Percentiles rank a stretch among this genome's conserved stretches.
Evolutionary conservation across 2,888 invertebrate species (phyloP).

Genomic region (Tachina fera): DNA sequence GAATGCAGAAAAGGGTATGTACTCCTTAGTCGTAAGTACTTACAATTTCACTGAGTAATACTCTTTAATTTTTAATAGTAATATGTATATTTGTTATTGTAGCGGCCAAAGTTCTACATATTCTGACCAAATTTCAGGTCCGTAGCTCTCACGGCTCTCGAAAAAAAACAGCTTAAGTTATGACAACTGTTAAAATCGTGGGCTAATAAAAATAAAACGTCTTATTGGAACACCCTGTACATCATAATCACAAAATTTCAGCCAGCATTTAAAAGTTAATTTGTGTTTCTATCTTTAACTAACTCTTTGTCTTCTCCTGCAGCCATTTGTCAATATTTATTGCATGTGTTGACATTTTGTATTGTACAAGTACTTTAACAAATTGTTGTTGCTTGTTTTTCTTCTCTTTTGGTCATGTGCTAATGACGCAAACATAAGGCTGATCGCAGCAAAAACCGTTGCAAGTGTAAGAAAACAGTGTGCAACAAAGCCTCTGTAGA

Average conservation of each 20-base stretch:
- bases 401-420: conserved; percentile 1
- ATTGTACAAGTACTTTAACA: conserved; percentile 54
- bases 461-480: conserved; percentile 2
- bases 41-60: no score
- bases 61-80: no score
- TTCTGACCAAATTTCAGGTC: no score
- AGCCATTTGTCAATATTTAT: conserved; percentile 16
- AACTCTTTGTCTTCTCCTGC: not conserved
- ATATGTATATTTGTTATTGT: no score
- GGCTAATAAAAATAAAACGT: no score
- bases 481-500: not conserved
- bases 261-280: not conserved
- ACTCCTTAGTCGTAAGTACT: no score
- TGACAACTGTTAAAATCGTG: no score
- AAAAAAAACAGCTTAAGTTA: no score
- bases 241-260: not conserved
- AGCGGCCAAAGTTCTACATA: no score
- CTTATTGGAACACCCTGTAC: no score
- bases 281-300: not conserved
- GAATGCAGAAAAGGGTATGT: no score
- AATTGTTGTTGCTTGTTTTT: conserved; percentile 34
- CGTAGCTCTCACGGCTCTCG: no score
- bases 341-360: conserved; percentile 32
- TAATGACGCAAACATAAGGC: conserved; percentile 36
- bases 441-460: conserved; percentile 41